Percentiles rank a stretch among this genome's conserved stretches.
These are phyloP conservation scores for Orchestes rusci DNA, from an alignment of 2,888 invertebrate genomes.

Conservation along the genomic window DNA sequence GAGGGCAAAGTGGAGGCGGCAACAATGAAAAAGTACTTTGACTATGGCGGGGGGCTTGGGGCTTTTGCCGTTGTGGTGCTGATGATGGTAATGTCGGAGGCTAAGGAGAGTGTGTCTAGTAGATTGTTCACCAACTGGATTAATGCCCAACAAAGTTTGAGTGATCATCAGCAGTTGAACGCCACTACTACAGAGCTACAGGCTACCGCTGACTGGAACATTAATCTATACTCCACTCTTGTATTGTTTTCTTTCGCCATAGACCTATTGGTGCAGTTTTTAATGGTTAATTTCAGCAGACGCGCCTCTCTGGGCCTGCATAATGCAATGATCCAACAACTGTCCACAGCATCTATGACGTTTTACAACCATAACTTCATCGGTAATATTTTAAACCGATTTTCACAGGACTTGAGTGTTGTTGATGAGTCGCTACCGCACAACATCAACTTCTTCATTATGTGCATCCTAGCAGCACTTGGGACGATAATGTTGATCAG, in stretches of 20 bases:
- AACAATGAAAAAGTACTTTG: constrained; percentile 34
- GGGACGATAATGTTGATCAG: constrained; percentile 30
- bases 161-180: constrained; percentile 10
- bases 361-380: constrained; percentile 36
- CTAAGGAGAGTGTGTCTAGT: constrained; percentile 29
- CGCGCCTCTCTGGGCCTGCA: constrained; percentile 33
- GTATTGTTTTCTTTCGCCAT: constrained; percentile 29
- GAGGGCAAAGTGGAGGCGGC: constrained; percentile 31
- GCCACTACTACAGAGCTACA: constrained; percentile 3
- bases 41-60: constrained; percentile 33
- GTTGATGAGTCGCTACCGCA: constrained; percentile 33
- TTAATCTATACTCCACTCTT: constrained; percentile 32
- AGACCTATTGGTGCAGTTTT: constrained; percentile 30
- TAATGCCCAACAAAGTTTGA: constrained; percentile 26
- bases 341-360: constrained; percentile 32
- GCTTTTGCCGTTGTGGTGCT: constrained; percentile 28
- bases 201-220: constrained; percentile 16
- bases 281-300: constrained; percentile 28
- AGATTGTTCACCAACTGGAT: constrained; percentile 35
- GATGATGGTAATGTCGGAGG: constrained; percentile 30
- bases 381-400: constrained; percentile 36
- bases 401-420: constrained; percentile 34
- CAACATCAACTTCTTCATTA: constrained; percentile 22
- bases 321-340: constrained; percentile 30
- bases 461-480: no score